Percentiles rank a stretch among this genome's conserved stretches.
phyloP scores from a whole-genome alignment of 2,888 invertebrate genomes.

The Liodrosophila aerea region DNA sequence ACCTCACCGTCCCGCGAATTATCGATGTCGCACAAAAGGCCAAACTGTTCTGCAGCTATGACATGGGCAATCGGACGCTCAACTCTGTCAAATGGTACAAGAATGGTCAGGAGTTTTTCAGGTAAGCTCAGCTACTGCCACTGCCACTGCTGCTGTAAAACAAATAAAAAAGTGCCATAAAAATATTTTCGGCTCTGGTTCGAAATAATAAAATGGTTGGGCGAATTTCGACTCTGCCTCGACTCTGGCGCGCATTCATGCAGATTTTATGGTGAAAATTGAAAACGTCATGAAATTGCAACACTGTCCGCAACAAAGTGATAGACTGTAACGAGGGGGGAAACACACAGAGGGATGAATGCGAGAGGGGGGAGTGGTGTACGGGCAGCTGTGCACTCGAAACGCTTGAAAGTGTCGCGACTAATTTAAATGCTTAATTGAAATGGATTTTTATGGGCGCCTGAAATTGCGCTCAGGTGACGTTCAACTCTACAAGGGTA shows the following conservation, averaged over 20 bases:
- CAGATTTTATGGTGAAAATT: slow-evolving; percentile 76
- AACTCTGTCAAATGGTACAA: slow-evolving; percentile 83
- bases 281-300: slow-evolving; percentile 78
- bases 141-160: too few species aligned
- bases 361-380: not conserved
- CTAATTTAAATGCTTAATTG: slow-evolving; percentile 80
- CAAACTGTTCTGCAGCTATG: slow-evolving; percentile 82
- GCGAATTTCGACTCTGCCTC: slow-evolving; percentile 25
- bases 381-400: slow-evolving; percentile 22
- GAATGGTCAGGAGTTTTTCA: slow-evolving; percentile 82
- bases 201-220: slow-evolving; percentile 63
- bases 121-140: slow-evolving; percentile 75
- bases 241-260: slow-evolving; percentile 64
- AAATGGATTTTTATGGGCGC: slow-evolving; percentile 77
- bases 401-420: slow-evolving; percentile 70
- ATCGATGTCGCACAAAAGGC: slow-evolving; percentile 82
- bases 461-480: slow-evolving; percentile 55
- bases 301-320: slow-evolving; percentile 64
- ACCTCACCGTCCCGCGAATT: slow-evolving; percentile 82
- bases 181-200: slow-evolving; percentile 65
- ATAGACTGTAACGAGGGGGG: slow-evolving; percentile 10
- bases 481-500: slow-evolving; percentile 23
- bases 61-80: slow-evolving; percentile 82
- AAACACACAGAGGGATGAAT: not conserved
- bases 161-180: slow-evolving; percentile 65